These are phyloP conservation scores for Hylaeus volcanicus DNA, from an alignment of 1,140 invertebrate genomes.

Conservation along the genomic window DNA sequence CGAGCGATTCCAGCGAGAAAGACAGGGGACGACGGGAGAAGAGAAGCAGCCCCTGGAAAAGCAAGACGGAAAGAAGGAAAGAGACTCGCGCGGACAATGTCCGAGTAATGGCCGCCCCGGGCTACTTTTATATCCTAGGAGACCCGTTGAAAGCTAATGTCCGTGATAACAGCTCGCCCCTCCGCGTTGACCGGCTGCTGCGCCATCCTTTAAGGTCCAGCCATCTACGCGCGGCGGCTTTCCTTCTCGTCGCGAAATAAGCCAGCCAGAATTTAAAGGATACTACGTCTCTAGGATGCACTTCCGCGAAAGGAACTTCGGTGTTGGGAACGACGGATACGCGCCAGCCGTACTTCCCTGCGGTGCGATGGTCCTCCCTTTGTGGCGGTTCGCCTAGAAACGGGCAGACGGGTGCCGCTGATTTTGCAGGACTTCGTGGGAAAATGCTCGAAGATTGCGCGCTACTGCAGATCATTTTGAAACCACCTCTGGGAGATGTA, in stretches of 20 bases:
- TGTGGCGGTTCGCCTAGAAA: background rate
- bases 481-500: too few relatives aligned
- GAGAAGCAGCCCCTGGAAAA: slow-evolving; percentile 37
- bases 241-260: slow-evolving; percentile 14
- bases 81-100: slow-evolving; percentile 74
- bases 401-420: background rate
- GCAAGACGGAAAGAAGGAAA: slow-evolving; percentile 55
- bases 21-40: slow-evolving; percentile 38
- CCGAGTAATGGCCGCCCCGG: slow-evolving; percentile 77
- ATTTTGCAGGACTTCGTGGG: background rate
- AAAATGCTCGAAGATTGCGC: too few relatives aligned
- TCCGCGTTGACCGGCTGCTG: slow-evolving; percentile 39
- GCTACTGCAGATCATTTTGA: too few relatives aligned
- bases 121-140: slow-evolving; percentile 76
- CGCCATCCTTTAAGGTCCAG: slow-evolving; percentile 34
- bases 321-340: slow-evolving; percentile 9
- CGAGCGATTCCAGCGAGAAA: slow-evolving; percentile 34
- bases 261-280: slow-evolving; percentile 25
- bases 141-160: slow-evolving; percentile 78
- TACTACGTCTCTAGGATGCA: slow-evolving; percentile 28
- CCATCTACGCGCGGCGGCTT: background rate
- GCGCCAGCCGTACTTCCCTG: background rate
- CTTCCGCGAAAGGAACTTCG: slow-evolving; percentile 32
- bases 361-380: background rate
- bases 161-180: slow-evolving; percentile 73